phyloP scores from a whole-genome alignment of 2,888 invertebrate species.

The Tromatobia lineatoria region DNA sequence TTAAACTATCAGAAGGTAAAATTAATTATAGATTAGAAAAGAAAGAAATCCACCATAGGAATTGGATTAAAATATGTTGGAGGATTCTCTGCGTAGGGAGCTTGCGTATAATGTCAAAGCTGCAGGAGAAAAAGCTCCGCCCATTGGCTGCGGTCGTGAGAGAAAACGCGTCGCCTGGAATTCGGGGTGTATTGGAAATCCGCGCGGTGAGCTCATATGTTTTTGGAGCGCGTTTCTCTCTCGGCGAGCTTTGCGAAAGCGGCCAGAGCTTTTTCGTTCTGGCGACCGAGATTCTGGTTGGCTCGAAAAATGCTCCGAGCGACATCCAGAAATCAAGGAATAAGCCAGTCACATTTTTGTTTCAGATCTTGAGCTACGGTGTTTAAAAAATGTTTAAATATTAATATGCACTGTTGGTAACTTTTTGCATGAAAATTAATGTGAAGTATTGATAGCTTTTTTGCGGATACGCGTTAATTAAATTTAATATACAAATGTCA shows the following conservation, averaged over 20 bases:
- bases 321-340: not conserved
- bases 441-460: no score
- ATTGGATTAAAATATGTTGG: not conserved
- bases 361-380: no score
- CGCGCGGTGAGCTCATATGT: not conserved
- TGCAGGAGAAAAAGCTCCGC: constrained; percentile 22
- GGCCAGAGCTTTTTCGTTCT: not conserved
- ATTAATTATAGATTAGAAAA: not conserved
- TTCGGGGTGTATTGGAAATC: not conserved
- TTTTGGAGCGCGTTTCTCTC: not conserved
- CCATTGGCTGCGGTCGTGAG: constrained; percentile 22
- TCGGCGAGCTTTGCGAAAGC: constrained; percentile 2
- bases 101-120: constrained; percentile 18
- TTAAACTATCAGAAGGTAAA: constrained; percentile 1
- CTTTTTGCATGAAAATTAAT: no score
- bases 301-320: not conserved
- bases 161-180: not conserved
- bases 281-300: constrained; percentile 21
- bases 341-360: not conserved
- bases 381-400: no score
- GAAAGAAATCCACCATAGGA: not conserved
- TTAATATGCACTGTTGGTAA: no score
- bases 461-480: no score
- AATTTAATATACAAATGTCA: no score
- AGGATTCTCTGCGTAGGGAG: no score